Evolutionary conservation across 1,140 invertebrate genomes (phyloP), one percentile per base, ranked within the genome.

Genomic region (Saxidomus purpurata): DNA sequence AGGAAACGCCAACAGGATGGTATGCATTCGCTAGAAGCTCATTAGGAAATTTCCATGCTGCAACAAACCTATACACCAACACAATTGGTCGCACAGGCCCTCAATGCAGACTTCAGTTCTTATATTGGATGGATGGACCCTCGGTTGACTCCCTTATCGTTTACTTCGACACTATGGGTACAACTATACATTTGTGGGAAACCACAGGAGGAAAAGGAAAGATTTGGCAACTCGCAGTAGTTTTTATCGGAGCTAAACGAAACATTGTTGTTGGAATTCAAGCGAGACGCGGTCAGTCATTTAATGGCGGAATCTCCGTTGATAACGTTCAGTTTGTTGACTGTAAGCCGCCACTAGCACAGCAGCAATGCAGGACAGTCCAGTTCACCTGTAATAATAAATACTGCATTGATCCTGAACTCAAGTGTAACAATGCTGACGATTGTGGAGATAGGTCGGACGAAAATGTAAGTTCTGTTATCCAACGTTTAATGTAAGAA

Each of bases 321-420:
- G 94, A 94, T 67, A 91, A 93, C 47, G 22, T 94, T 1, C 87
- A 91, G 79, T 94, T 94, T 82, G 22, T 92, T 19, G 89, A 93
- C 80, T 94, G 93, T 91, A 52, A 77, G 31, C 88, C 92, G 25
- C 92, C 90, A 36, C 17, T 81, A 15, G 17, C 69, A 1, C 55
- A 77, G 0, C 63, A 84, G 40, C 80, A 85, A 19, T 93, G 92
- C 61, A 63, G 31, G 13, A 22, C 40, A 0, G 40, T 82, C 15
- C 85, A 89, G 38, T 90, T 91, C n/a, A 87, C 81, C 4, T 94
- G 93, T 90, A 74, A 13, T 15, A 93, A 91, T 74, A 90, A 91
- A 22, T 93, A 91, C 89, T 94, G 93, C 76, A 91, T 94, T 8
- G 77, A 74, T 74, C 81, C 77, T n/a, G 40, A 77, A 4, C 74